Evolutionary conservation across 1,140 invertebrate species (phyloP).

Genomic region (Calliphora vicina): DNA sequence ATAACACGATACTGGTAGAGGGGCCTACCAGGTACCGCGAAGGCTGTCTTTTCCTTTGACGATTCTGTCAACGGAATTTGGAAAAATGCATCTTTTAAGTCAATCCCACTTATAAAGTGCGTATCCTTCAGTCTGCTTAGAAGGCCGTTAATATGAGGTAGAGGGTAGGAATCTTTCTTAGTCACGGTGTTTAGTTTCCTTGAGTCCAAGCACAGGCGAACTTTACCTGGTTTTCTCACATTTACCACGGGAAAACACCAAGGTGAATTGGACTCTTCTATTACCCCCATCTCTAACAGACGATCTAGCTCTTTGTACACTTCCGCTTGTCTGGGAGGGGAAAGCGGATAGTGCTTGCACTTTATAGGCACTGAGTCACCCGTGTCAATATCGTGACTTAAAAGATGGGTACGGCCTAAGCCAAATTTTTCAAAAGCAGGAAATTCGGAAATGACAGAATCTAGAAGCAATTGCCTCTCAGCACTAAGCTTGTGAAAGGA

Average conservation of each 20-base stretch:
- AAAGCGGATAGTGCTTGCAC: not conserved
- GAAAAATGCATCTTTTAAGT: too few species aligned
- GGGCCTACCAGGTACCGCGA: too few species aligned
- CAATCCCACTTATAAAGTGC: too few species aligned
- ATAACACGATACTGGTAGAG: not conserved
- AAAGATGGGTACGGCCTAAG: constrained; percentile 14
- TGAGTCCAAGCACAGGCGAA: not conserved
- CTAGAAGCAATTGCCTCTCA: not conserved
- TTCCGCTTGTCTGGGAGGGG: constrained; percentile 10
- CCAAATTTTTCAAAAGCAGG: constrained; percentile 3
- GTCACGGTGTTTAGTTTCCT: not conserved
- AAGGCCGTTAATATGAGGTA: not conserved
- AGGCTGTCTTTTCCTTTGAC: not conserved
- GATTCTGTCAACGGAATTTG: not conserved
- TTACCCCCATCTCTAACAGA: not conserved
- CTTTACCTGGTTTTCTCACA: not conserved
- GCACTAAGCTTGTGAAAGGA: not conserved
- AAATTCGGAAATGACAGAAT: not conserved
- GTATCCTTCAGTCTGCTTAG: too few species aligned
- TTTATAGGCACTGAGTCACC: not conserved
- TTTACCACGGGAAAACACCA: not conserved
- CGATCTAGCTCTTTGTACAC: not conserved
- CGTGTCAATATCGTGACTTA: constrained; percentile 24
- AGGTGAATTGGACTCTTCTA: not conserved
- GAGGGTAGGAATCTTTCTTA: constrained; percentile 18